Conservation (phyloP, 2,113 vertebrate genomes). For the Myocastor coypus region DNA sequence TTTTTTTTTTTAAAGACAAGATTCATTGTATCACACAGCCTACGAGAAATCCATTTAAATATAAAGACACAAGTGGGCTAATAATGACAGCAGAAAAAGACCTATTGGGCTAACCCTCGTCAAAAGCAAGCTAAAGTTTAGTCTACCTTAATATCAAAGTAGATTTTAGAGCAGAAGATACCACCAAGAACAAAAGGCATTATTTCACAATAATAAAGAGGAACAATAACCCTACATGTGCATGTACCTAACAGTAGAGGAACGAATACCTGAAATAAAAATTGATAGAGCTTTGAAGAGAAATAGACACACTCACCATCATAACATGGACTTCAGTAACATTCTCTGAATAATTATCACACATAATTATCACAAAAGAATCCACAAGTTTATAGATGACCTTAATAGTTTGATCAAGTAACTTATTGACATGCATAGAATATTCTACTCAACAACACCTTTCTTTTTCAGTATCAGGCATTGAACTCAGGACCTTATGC, state of each 20-base stretch:
- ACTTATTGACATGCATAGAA: conserved; percentile 5
- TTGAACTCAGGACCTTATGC: no score
- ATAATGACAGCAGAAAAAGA: conserved; percentile 46
- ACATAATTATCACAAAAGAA: conserved; percentile 29
- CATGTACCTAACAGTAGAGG: not conserved
- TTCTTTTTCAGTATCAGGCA: no score
- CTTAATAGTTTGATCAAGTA: not conserved
- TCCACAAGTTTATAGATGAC: not conserved
- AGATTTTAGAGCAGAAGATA: conserved; percentile 55
- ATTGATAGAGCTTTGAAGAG: not conserved
- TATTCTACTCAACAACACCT: not conserved
- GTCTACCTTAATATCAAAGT: not conserved
- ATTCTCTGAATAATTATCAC: conserved; percentile 32
- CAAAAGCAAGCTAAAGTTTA: not conserved
- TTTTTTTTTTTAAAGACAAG: not conserved
- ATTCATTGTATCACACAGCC: not conserved
- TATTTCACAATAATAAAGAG: conserved; percentile 54
- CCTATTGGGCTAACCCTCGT: not conserved
- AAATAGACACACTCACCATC: conserved; percentile 18
- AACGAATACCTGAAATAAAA: conserved; percentile 41
- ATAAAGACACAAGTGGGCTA: conserved; percentile 36
- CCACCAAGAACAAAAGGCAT: not conserved
- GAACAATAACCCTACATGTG: not conserved
- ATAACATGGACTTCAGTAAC: conserved; percentile 17
- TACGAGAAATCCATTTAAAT: conserved; percentile 20